Base-by-base conservation (phyloP, 2,113 vertebrate genomes). In the Larimichthys polyactis region DNA sequence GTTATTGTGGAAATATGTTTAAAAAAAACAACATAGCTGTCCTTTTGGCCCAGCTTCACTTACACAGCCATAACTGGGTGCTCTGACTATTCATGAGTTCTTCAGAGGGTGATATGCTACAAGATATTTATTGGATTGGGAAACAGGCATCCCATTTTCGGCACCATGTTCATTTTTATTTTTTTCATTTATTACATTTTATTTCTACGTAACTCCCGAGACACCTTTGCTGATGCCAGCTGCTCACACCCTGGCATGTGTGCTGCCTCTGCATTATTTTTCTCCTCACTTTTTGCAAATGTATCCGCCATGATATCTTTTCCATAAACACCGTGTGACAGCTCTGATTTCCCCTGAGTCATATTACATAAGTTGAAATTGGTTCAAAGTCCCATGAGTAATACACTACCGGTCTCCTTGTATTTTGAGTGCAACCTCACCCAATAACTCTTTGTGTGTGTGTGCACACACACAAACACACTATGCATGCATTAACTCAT, bases 311-410 rank as follows among this genome's bases (percentile, higher is more conserved):
- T 60, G 54, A 83, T 83, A 83, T 76, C 2, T 71, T 80, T 90
- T 75, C 52, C 73, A 84, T 82, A 82, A 85, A 87, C 80, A 78
- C 71, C 44, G 49, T 51, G 58, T 90, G 87, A 90, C 82, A 86
- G 78, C n/a, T 3, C 52, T 91, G 84, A 91, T 91, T 93, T 89
- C 90, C 89, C 86, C 74, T 3, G 82, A 82, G 86, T 78, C 57
- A 78, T 64, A 65, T 91, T 91, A 85, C 81, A 75, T 67, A 79
- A 85, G 76, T 64, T 82, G 46, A 83, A 90, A 91, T 90, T 90
- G 90, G 87, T 87, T 85, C 78, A 79, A 59, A 74, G 75, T 86
- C 86, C 83, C 86, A 11, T 3, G 79, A 86, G 86, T 77, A 84
- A 80, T 75, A 65, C n/a, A 36, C 44, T 6, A 60, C 72, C 79